phyloP scores from a whole-genome alignment of 2,888 invertebrate species.

The Dryococelus australis region DNA sequence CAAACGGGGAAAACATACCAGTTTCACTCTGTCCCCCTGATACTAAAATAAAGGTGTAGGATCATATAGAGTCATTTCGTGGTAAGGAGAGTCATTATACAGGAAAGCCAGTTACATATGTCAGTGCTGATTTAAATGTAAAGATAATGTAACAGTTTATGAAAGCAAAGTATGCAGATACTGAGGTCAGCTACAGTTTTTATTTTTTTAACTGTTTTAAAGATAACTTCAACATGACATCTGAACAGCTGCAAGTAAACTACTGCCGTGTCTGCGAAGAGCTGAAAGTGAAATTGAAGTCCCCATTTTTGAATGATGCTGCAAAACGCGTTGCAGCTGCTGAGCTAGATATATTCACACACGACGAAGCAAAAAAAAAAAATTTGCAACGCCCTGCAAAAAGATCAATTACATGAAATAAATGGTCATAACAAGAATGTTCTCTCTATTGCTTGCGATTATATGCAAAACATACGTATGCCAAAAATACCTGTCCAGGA shows the following conservation, averaged over 20 bases:
- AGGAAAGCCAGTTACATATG: not conserved
- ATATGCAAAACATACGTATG: not conserved
- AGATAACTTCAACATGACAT: conserved; percentile 43
- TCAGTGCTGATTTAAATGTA: conserved; percentile 33
- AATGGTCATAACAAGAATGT: no score
- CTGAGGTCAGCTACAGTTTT: conserved; percentile 45
- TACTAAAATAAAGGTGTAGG: not conserved
- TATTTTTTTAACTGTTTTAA: conserved; percentile 44
- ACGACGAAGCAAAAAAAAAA: conserved; percentile 8
- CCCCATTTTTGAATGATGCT: not conserved
- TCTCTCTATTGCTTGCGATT: not conserved
- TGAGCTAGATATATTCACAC: conserved; percentile 23
- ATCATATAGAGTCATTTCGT: not conserved
- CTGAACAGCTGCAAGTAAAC: conserved; percentile 22
- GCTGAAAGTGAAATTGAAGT: not conserved
- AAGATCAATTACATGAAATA: not conserved
- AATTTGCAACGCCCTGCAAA: not conserved
- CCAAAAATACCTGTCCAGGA: not conserved
- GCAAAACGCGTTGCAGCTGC: conserved; percentile 12
- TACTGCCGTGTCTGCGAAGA: not conserved
- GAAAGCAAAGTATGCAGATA: conserved; percentile 37
- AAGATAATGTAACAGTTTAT: conserved; percentile 42
- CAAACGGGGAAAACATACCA: conserved; percentile 36
- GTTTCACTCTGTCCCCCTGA: conserved; percentile 16
- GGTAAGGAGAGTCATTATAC: not conserved